Percentiles rank a stretch among this genome's conserved stretches.
Evolutionary conservation across 1,140 invertebrate genomes (phyloP).

Genomic region (Dreissena rostriformis): DNA sequence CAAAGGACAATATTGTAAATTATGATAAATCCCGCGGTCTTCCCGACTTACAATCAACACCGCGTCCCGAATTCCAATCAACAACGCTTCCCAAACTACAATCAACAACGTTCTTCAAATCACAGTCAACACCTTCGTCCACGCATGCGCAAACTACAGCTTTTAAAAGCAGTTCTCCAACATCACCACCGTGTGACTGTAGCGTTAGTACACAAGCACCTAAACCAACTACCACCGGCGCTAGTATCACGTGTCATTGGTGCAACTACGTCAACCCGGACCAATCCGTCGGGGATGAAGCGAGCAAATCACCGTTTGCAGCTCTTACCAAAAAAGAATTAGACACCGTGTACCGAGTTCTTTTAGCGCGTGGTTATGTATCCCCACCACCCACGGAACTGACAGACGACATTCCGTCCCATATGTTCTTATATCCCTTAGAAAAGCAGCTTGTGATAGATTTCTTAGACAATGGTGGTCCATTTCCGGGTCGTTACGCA

Average conservation of each 20-base stretch:
- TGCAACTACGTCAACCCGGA: slow-evolving; percentile 17
- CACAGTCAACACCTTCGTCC: too few species aligned
- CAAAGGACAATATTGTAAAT: too few species aligned
- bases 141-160: background rate
- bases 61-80: background rate
- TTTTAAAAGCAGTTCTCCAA: background rate
- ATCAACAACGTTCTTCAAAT: background rate
- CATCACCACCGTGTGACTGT: background rate
- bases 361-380: background rate
- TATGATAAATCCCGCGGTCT: too few species aligned
- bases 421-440: slow-evolving; percentile 14
- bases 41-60: background rate
- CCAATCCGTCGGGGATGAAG: background rate
- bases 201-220: background rate
- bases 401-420: background rate
- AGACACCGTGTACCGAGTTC: background rate
- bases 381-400: background rate
- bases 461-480: slow-evolving; percentile 39
- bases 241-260: background rate
- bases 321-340: slow-evolving; percentile 38
- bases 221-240: background rate
- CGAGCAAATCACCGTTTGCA: slow-evolving; percentile 12
- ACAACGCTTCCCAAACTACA: background rate
- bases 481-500: slow-evolving; percentile 51
- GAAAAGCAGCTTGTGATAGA: slow-evolving; percentile 30